Conservation (phyloP, 2,888 invertebrate genomes). For the Eilema griseolum region DNA sequence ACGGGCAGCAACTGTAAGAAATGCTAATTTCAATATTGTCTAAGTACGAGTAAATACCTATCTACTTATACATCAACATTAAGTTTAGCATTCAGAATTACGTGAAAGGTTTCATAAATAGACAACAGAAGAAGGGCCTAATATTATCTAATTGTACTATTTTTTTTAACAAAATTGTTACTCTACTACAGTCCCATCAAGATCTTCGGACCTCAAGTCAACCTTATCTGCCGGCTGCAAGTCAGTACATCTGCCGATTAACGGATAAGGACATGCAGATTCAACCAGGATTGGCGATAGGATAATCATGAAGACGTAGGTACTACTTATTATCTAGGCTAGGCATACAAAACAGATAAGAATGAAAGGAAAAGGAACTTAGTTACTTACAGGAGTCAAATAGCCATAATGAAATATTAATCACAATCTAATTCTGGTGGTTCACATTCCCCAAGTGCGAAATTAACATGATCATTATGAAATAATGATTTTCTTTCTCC, state of each 20-base stretch:
- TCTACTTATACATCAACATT: background rate
- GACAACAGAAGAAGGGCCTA: background rate
- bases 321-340: background rate
- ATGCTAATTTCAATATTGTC: background rate
- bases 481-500: slow-evolving; percentile 91
- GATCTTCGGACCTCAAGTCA: background rate
- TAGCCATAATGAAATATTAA: slow-evolving; percentile 35
- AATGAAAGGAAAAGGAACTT: background rate
- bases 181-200: too few species aligned
- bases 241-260: too few species aligned
- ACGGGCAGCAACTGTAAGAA: background rate
- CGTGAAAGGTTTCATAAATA: background rate
- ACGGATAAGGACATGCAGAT: background rate
- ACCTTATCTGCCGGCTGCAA: background rate
- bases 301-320: background rate
- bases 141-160: too few species aligned
- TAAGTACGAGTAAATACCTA: background rate
- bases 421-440: slow-evolving; percentile 71
- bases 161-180: too few species aligned
- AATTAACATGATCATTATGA: slow-evolving; percentile 92
- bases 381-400: background rate
- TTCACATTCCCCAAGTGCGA: slow-evolving; percentile 73
- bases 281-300: background rate
- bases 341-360: too few species aligned
- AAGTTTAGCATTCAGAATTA: background rate